These are phyloP conservation scores for Cryptophagus acutangulus DNA, from an alignment of 2,888 invertebrate species.

Conservation along the genomic window DNA sequence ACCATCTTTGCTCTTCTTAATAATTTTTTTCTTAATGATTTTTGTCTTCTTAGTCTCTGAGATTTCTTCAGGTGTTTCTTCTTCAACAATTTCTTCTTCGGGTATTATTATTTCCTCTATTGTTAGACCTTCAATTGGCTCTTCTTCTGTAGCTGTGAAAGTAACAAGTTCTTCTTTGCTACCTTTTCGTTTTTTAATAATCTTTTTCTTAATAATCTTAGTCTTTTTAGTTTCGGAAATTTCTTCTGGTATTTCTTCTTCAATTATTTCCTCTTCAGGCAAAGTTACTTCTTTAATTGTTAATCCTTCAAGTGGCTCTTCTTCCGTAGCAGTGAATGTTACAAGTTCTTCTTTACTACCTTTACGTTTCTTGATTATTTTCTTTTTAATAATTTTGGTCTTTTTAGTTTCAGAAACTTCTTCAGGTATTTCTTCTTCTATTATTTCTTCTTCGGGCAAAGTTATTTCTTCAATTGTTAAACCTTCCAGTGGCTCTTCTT, in stretches of 20 bases:
- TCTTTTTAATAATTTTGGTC: slow-evolving; percentile 27
- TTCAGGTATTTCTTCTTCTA: slow-evolving; percentile 37
- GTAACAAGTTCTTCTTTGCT: slow-evolving; percentile 45
- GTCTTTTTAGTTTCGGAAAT: slow-evolving; percentile 25
- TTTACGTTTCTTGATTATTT: slow-evolving; percentile 39
- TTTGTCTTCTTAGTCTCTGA: slow-evolving; percentile 25
- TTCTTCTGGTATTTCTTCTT: slow-evolving; percentile 30
- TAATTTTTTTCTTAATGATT: slow-evolving; percentile 32
- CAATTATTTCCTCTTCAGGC: slow-evolving; percentile 29
- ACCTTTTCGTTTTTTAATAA: slow-evolving; percentile 36
- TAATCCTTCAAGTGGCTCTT: slow-evolving; percentile 46
- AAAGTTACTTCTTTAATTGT: slow-evolving; percentile 31
- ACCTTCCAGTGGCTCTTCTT: slow-evolving; percentile 47
- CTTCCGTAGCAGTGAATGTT: slow-evolving; percentile 41
- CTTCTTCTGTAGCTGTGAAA: slow-evolving; percentile 48
- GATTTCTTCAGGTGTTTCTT: slow-evolving; percentile 33
- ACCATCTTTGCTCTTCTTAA: slow-evolving; percentile 35
- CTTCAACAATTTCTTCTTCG: slow-evolving; percentile 33
- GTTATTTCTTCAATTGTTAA: slow-evolving; percentile 38
- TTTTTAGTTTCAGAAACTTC: slow-evolving; percentile 23
- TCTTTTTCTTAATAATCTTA: slow-evolving; percentile 32
- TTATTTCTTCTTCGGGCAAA: slow-evolving; percentile 34
- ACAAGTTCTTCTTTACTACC: slow-evolving; percentile 45
- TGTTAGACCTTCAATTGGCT: slow-evolving; percentile 42
- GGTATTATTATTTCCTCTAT: slow-evolving; percentile 28